Conservation (phyloP, 1,140 invertebrate species). For the Hetaerina americana region DNA sequence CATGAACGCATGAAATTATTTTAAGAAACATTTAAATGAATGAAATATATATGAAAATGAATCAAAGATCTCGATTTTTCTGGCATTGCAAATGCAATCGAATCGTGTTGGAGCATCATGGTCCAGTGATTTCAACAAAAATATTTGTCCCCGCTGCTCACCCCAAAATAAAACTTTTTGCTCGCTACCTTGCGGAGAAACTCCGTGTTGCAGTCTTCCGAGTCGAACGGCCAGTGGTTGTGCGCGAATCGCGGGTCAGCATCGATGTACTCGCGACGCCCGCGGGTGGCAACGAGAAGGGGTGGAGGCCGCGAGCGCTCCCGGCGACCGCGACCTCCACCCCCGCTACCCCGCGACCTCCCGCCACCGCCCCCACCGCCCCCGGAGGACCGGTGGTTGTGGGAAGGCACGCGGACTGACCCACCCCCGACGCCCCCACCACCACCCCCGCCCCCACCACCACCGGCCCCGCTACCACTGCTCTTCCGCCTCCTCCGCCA, state of each 20-base stretch:
- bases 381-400: not conserved
- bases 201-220: constrained; percentile 56
- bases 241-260: constrained; percentile 46
- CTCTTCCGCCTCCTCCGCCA: not conserved
- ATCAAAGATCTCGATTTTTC: no score
- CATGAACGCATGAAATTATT: no score
- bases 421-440: constrained; percentile 10
- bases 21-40: no score
- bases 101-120: no score
- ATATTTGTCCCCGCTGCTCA: no score
- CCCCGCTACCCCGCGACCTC: not conserved
- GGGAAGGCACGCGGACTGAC: not conserved
- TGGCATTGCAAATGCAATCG: no score
- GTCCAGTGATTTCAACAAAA: no score
- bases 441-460: constrained; percentile 3
- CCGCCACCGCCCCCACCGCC: not conserved
- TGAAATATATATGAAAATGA: no score
- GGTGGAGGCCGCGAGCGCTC: constrained; percentile 32
- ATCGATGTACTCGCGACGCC: constrained; percentile 46
- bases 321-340: constrained; percentile 20
- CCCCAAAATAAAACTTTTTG: no score
- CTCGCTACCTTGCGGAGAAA: constrained; percentile 56
- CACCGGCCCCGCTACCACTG: constrained; percentile 1
- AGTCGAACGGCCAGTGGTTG: constrained; percentile 56
- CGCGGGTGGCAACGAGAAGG: constrained; percentile 35